Conservation (phyloP, 23 tunicate species). For the Halocynthia roretzi region DNA sequence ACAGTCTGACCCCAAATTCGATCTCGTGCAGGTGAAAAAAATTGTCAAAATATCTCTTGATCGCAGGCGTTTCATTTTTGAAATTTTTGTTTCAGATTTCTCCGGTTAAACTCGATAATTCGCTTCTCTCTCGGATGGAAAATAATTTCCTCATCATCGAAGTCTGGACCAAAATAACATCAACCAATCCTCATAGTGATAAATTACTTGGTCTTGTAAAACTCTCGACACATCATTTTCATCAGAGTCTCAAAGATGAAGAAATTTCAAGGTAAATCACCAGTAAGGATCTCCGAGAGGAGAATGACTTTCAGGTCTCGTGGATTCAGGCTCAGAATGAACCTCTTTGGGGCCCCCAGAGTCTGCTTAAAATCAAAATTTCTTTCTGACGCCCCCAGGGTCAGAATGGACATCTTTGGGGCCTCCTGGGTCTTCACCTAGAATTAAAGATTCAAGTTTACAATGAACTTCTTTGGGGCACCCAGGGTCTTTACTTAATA, state of each 20-base stretch:
- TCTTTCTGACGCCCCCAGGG: too few relatives aligned
- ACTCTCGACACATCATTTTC: slow-evolving; percentile 63
- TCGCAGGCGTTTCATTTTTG: not conserved
- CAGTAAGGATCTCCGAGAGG: not conserved
- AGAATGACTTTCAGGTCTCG: too few relatives aligned
- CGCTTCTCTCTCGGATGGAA: slow-evolving; percentile 39
- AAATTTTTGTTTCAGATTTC: slow-evolving; percentile 23
- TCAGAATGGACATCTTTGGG: too few relatives aligned
- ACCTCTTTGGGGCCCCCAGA: too few relatives aligned
- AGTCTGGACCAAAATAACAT: slow-evolving; percentile 71
- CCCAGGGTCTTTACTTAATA: too few relatives aligned
- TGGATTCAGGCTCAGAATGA: too few relatives aligned
- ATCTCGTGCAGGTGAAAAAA: slow-evolving; percentile 47
- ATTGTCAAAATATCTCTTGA: not conserved
- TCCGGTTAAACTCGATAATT: slow-evolving; percentile 61
- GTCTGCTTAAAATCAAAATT: too few relatives aligned
- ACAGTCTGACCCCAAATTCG: slow-evolving; percentile 56
- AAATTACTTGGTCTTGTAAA: slow-evolving; percentile 80
- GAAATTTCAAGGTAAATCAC: slow-evolving; percentile 82
- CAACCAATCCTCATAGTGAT: slow-evolving; percentile 30
- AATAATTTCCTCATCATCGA: slow-evolving; percentile 68
- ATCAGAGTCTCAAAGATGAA: slow-evolving; percentile 70
- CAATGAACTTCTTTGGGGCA: too few relatives aligned
- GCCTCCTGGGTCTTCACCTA: too few relatives aligned
- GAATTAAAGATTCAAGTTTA: too few relatives aligned